Conservation (phyloP, 2,113 vertebrate species). For the Melanerpes aurifrons region DNA sequence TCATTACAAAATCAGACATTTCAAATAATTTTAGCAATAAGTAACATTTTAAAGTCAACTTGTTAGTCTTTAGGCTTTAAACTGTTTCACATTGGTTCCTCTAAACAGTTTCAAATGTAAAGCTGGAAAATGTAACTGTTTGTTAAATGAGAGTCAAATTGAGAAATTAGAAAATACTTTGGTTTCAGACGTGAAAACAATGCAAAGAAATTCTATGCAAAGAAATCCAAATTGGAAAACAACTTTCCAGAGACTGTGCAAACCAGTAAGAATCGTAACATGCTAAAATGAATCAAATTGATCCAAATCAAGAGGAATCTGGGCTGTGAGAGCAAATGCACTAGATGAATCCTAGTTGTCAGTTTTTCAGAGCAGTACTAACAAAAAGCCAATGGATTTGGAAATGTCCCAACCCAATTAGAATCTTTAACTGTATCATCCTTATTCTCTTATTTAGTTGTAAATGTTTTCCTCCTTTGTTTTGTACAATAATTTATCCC, state of each 20-base stretch:
- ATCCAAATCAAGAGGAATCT: neutral
- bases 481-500: neutral
- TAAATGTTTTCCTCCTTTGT: neutral
- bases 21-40: slow-evolving; percentile 54
- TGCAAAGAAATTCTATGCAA: slow-evolving; percentile 23
- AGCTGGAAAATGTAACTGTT: slow-evolving; percentile 6
- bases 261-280: neutral
- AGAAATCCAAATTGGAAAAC: slow-evolving; percentile 31
- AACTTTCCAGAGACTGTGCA: neutral
- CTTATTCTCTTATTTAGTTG: neutral
- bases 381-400: slow-evolving; percentile 27
- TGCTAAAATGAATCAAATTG: slow-evolving; percentile 15
- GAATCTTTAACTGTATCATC: neutral
- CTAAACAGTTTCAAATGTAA: slow-evolving; percentile 10
- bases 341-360: slow-evolving; percentile 13
- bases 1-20: slow-evolving; percentile 48
- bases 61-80: slow-evolving; percentile 21
- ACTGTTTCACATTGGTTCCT: slow-evolving; percentile 45
- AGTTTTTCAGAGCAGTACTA: neutral
- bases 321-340: slow-evolving; percentile 13
- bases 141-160: slow-evolving; percentile 15
- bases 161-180: slow-evolving; percentile 22
- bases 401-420: neutral
- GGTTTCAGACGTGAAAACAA: slow-evolving; percentile 29
- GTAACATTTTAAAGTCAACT: slow-evolving; percentile 50